Base-by-base conservation (phyloP, 2,113 vertebrate species). In the Hiodon alosoides region DNA sequence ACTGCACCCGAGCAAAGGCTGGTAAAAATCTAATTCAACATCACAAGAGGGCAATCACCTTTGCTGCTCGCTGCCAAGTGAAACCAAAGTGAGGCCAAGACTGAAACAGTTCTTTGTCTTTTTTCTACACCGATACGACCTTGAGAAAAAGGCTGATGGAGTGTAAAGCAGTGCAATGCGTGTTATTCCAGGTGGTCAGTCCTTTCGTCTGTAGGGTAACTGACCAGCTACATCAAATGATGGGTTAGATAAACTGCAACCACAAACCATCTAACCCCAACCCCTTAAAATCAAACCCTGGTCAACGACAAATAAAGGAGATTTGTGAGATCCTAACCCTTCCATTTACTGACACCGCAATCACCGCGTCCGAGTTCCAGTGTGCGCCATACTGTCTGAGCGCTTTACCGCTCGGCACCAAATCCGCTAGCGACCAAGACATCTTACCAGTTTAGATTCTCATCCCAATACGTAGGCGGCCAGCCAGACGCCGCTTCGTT, bases 401-500 rank as follows among this genome's bases (percentile, higher is more conserved):
- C 13, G 3, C 13, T 5, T n/a, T 13, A 61, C 59, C 2, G 13
- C 7, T 14, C 1, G 13, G 16, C 59, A 13, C 16, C 59, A 14
- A 61, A n/a, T 16, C 13, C 59, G 13, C 59, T 16, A n/a, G 13
- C 4, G 59, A 61, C 59, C 59, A 11, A 71, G 59, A 64, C 2
- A 16, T 60, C 73, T 67, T 66, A 74, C 68, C 68, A n/a, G n/a
- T 46, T 52, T 10, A 52, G 74, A 54, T 65, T 48, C 7, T 11
- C 73, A 50, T 74, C 67, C 54, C 72, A 72, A 71, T 17, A 53
- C 52, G 61, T 77, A 46, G 52, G 46, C 58, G 67, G 65, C 64
- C 48, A 17, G 69, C 57, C 76, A 76, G 72, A 59, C 71, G 77
- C 65, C 69, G 69, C 60, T 17, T 4, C 69, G 48, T 79, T 67